Conservation (phyloP, 2,888 invertebrate species). For the Drosophila buzzatii region DNA sequence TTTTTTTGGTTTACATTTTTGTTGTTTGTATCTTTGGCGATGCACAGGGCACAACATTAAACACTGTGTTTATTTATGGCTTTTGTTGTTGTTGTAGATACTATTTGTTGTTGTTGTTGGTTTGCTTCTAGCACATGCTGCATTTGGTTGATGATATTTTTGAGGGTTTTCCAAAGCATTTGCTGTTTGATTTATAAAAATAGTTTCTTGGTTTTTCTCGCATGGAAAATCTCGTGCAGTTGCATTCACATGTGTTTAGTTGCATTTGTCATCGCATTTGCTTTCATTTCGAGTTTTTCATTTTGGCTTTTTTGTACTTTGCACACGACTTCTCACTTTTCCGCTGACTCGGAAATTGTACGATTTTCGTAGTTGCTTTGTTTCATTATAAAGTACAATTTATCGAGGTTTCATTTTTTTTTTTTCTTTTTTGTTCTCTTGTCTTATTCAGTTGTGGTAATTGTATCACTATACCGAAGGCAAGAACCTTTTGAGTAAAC, state of each 20-base stretch:
- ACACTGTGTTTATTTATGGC: slow-evolving; percentile 62
- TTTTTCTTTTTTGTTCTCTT: slow-evolving; percentile 33
- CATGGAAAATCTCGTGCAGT: slow-evolving; percentile 17
- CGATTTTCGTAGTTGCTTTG: slow-evolving; percentile 35
- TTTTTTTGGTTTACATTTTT: slow-evolving; percentile 15
- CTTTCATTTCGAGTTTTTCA: slow-evolving; percentile 43
- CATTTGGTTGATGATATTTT: slow-evolving; percentile 35
- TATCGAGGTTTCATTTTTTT: slow-evolving; percentile 41
- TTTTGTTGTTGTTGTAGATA: slow-evolving; percentile 70
- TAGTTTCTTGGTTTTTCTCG: slow-evolving; percentile 43
- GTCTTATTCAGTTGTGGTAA: slow-evolving; percentile 59
- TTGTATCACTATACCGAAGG: slow-evolving; percentile 72
- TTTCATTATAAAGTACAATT: slow-evolving; percentile 47
- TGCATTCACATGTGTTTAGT: slow-evolving; percentile 38
- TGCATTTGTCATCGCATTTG: slow-evolving; percentile 57
- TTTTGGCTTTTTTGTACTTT: slow-evolving; percentile 32
- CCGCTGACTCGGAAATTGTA: slow-evolving; percentile 60
- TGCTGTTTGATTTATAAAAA: slow-evolving; percentile 39
- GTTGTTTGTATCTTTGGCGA: slow-evolving; percentile 55
- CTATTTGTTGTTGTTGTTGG: slow-evolving; percentile 34
- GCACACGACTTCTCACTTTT: slow-evolving; percentile 52
- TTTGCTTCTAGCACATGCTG: slow-evolving; percentile 47
- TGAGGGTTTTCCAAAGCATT: slow-evolving; percentile 46
- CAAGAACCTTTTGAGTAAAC: slow-evolving; percentile 76
- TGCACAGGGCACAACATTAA: slow-evolving; percentile 60